Evolutionary conservation across 2,888 invertebrate genomes (phyloP).

Genomic region (Lypha dubia): DNA sequence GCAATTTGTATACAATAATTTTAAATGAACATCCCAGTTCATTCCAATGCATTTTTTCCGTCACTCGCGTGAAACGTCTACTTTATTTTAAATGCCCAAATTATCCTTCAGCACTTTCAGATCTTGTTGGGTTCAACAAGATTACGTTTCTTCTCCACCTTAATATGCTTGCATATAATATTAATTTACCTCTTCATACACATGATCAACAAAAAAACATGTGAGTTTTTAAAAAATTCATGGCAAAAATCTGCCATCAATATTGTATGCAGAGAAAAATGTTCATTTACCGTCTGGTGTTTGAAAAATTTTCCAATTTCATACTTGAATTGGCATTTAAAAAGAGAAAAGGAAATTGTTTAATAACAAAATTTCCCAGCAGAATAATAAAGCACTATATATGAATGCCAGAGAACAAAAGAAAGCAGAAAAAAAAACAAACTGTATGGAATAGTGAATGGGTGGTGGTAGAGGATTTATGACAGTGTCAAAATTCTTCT

Average conservation of each 20-base stretch:
- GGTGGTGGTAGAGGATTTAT: not conserved
- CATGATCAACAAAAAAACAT: not conserved
- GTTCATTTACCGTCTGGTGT: constrained; percentile 19
- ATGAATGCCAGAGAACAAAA: not conserved
- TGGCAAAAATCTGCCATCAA: not conserved
- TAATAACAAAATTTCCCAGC: constrained; percentile 15
- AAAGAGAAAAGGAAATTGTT: not conserved
- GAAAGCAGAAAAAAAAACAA: not conserved
- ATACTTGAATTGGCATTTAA: constrained; percentile 54
- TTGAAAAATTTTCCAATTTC: constrained; percentile 58
- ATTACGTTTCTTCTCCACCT: not conserved
- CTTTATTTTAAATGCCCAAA: not conserved
- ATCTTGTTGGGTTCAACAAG: not conserved
- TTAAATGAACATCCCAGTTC: too few relatives aligned
- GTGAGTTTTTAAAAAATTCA: constrained; percentile 8
- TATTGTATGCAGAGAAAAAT: not conserved
- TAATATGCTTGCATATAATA: not conserved
- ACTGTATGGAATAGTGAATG: not conserved
- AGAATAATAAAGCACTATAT: not conserved
- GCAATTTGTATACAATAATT: too few relatives aligned
- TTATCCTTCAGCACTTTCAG: not conserved
- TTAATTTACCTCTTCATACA: not conserved
- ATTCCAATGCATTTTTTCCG: too few relatives aligned
- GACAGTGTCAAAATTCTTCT: constrained; percentile 32
- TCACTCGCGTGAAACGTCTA: too few relatives aligned